Evolutionary conservation across 2,797 vertebrate species (phyloP), one percentile per base, ranked within the genome.

Genomic region (Molossus alvarezi): DNA sequence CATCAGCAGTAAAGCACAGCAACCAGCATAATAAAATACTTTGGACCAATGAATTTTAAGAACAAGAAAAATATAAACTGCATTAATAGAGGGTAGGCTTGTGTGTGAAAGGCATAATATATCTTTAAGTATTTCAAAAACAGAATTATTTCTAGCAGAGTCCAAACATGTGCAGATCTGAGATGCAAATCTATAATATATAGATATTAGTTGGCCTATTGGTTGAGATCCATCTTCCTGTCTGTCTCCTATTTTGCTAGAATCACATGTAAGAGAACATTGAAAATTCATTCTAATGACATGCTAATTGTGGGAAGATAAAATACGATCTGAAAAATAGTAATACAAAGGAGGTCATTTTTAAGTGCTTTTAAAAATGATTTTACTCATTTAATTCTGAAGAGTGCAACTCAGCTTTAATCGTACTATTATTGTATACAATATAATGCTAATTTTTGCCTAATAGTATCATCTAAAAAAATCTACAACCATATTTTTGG

Each of bases 61-160:
- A 97, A 98, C 90, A 90, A 97, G 98, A 97, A 97, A 98, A 97
- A 96, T 57, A 86, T 73, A 96, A 98, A 98, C 95, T 94, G 84
- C 73, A 96, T 96, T 97, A 97, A 89, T 97, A 97, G 95, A 96
- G 79, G 86, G 71, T 88, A 98, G 92, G 94, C 82, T 88, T 89
- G 41, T 53, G 65, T 81, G 27, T 95, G 95, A 97, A 95, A 96
- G 94, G 93, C 64, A 67, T 90, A 97, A 94, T n/a, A 13, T 85
- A 94, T 96, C 96, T 97, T 96, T 87, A 96, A 95, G 85, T 29
- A 3, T 97, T 97, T 96, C 92, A 96, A 90, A 77, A 97, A 97
- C 0, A 18, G 97, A 98, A 98, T 96, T 94, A 97, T 98, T 97
- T 97, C 96, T 95, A 83, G 95, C 96, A 97, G 55, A 25, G 90